Base-by-base conservation (phyloP, 2,797 vertebrate species). In the Bufotes viridis region DNA sequence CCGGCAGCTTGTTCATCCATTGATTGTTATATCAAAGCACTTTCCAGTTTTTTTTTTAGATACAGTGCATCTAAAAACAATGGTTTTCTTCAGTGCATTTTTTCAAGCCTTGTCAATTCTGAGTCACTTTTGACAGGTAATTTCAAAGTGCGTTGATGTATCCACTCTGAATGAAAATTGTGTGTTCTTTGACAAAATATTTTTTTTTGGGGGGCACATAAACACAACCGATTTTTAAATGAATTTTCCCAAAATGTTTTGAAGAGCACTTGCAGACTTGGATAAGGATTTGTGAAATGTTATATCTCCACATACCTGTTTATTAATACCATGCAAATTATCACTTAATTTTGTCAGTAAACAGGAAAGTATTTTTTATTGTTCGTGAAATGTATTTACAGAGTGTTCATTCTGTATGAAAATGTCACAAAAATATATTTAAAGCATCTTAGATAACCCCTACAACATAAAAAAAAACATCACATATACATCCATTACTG, bases 11-110 rank as follows among this genome's bases (percentile, higher is more conserved):
- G 42, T 53, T 60, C 49, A 55, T 81, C 55, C 53, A 60, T 74
- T 42, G 15, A 74, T 74, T 42, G 70, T 74, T 74, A 69, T 86
- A 87, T 81, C 61, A 87, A 81, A 87, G 57, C 34, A 51, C 29
- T 18, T 74, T 42, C 13, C 34, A 4, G 13, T 67, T 29, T 58
- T 14, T 49, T 74, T 80, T 74, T 55, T 18, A 26, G 34, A 51
- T 18, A 55, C 29, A 34, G 29, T 34, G 29, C 42, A 82, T 10
- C 42, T 26, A 74, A 76, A 81, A 82, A 69, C 11, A 53, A 74
- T 5, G 7, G 6, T 34, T 34, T 34, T 34, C 29, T 42, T 58
- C n/a, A 18, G 2, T 60, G 29, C 29, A 34, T 34, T 80, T 80
- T 69, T 79, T 87, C 26, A 9, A 29, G 57, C 65, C 76, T 65